phyloP scores from a whole-genome alignment of 2,888 invertebrate genomes.

The Poecilobothrus nobilitatus region DNA sequence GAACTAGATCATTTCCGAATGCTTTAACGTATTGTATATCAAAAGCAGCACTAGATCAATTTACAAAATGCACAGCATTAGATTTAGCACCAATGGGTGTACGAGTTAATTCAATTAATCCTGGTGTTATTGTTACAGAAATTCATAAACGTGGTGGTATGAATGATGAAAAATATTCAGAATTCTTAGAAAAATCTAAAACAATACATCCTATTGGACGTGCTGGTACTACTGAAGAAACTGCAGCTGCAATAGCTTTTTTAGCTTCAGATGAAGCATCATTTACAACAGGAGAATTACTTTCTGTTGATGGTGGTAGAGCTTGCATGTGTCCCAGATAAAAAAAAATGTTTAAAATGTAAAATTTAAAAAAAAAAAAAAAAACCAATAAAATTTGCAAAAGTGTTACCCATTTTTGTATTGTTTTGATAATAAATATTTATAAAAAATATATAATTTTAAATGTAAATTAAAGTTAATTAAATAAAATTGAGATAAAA shows the following conservation, averaged over 20 bases:
- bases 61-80: constrained; percentile 80
- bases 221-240: constrained; percentile 70
- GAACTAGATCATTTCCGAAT: constrained; percentile 75
- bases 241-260: constrained; percentile 79
- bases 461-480: no score
- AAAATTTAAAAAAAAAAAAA: no score
- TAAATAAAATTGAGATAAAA: no score
- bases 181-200: constrained; percentile 68
- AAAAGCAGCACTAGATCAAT: constrained; percentile 87
- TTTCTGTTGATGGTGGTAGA: constrained; percentile 60
- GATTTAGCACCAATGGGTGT: constrained; percentile 71
- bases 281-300: constrained; percentile 62
- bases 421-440: no score
- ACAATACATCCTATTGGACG: constrained; percentile 82
- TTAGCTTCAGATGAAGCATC: constrained; percentile 67
- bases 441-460: no score
- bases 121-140: constrained; percentile 81
- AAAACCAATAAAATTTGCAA: no score
- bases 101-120: constrained; percentile 83
- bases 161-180: constrained; percentile 63
- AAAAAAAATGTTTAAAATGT: constrained; percentile 24
- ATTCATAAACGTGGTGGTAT: constrained; percentile 70
- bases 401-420: no score
- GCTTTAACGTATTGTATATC: constrained; percentile 86
- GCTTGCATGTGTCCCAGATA: constrained; percentile 58